phyloP scores from a whole-genome alignment of 53 echinoderm and acorn worm genomes.

The Mesocentrotus franciscanus region DNA sequence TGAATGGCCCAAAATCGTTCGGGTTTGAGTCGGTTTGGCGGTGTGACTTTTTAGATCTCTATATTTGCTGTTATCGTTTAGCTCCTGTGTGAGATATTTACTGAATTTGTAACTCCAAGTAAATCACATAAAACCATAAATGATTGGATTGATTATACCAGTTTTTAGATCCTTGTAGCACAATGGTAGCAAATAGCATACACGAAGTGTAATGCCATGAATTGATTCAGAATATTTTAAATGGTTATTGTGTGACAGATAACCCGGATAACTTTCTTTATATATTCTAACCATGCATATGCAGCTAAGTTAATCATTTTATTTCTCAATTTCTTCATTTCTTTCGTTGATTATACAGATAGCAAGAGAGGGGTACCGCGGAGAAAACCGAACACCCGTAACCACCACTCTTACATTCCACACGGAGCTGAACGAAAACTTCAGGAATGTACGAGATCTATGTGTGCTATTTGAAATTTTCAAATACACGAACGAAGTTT shows the following conservation, averaged over 20 bases:
- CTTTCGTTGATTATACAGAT: slow-evolving; percentile 19
- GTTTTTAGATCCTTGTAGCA: no score
- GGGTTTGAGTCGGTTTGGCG: no score
- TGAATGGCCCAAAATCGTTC: no score
- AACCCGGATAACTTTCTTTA: neutral
- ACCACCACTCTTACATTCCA: neutral
- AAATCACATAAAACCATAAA: neutral
- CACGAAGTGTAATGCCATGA: neutral
- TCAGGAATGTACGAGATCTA: slow-evolving; percentile 56
- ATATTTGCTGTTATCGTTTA: neutral
- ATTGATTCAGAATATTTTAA: neutral
- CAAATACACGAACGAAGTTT: slow-evolving; percentile 57
- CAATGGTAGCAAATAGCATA: neutral
- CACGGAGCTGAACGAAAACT: slow-evolving; percentile 27
- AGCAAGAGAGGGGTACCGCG: slow-evolving; percentile 19
- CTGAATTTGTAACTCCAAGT: no score
- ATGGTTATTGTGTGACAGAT: neutral
- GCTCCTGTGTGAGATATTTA: no score
- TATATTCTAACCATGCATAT: neutral
- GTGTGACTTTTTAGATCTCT: no score
- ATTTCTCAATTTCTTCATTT: neutral
- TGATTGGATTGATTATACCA: no score
- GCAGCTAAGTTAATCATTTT: neutral
- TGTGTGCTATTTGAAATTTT: slow-evolving; percentile 64
- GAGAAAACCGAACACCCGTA: slow-evolving; percentile 48